Conservation (phyloP, 2,797 vertebrate genomes). For the Acestrorhynchus altus region DNA sequence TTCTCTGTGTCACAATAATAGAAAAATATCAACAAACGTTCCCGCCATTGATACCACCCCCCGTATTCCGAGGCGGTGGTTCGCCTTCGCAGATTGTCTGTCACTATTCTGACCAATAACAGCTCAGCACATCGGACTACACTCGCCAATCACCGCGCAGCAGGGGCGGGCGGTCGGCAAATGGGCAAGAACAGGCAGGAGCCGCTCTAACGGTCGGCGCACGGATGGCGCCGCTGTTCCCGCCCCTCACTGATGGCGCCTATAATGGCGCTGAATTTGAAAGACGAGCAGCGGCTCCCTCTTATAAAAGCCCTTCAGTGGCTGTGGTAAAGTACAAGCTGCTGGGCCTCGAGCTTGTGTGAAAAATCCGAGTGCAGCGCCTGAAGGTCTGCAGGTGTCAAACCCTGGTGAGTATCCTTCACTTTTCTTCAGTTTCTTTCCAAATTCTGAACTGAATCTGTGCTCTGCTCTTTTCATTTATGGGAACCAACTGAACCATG, state of each 20-base stretch:
- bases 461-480: no score
- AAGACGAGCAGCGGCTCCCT: neutral
- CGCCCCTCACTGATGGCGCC: constrained; percentile 50
- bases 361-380: neutral
- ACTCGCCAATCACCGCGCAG: neutral
- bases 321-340: constrained; percentile 14
- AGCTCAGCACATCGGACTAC: neutral
- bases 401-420: no score
- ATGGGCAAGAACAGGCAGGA: neutral
- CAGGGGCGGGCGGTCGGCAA: neutral
- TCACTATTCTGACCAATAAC: neutral
- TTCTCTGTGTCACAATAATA: neutral
- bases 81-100: neutral
- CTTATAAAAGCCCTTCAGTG: constrained; percentile 40
- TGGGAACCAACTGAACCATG: no score
- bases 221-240: constrained; percentile 47
- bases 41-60: neutral
- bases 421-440: no score
- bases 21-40: neutral
- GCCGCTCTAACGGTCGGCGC: constrained; percentile 1
- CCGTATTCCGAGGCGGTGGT: neutral
- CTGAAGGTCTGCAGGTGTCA: no score
- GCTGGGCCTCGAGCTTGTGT: neutral
- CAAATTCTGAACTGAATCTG: no score
- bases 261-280: constrained; percentile 50